Conservation (phyloP, 2,113 vertebrate species). For the Smithornis capensis region DNA sequence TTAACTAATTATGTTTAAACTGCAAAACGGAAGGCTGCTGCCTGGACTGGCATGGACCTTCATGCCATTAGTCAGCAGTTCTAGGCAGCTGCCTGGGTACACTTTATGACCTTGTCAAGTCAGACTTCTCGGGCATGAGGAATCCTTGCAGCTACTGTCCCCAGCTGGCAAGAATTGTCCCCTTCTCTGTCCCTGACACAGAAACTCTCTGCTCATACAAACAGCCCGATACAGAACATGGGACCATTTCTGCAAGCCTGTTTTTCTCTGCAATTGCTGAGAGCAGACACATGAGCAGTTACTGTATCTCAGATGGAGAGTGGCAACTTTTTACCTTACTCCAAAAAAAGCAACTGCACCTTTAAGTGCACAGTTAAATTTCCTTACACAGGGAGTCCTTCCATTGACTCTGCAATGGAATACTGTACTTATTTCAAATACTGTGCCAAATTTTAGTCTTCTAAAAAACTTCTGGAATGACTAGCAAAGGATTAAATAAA, state of each 20-base stretch:
- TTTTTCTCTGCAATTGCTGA: not conserved
- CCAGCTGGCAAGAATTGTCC: not conserved
- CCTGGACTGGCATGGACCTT: not conserved
- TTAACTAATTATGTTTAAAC: not conserved
- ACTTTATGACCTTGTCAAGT: not conserved
- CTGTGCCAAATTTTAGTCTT: not conserved
- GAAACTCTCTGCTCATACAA: not conserved
- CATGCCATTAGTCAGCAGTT: not conserved
- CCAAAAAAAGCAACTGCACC: not conserved
- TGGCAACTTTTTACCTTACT: not conserved
- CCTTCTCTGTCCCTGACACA: not conserved
- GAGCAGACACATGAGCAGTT: not conserved
- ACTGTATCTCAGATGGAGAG: not conserved
- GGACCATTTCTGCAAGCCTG: not conserved
- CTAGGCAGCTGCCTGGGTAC: not conserved
- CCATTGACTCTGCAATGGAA: not conserved
- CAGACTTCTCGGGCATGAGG: not conserved
- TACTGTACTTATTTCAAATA: not conserved
- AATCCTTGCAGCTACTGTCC: not conserved
- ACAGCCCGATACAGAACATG: accelerated
- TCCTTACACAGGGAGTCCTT: not conserved
- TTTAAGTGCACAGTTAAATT: not conserved
- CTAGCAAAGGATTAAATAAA: not conserved
- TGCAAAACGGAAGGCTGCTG: not conserved
- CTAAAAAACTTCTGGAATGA: not conserved